phyloP scores from a whole-genome alignment of 2,113 vertebrate genomes.

The Oreochromis tanganicae region DNA sequence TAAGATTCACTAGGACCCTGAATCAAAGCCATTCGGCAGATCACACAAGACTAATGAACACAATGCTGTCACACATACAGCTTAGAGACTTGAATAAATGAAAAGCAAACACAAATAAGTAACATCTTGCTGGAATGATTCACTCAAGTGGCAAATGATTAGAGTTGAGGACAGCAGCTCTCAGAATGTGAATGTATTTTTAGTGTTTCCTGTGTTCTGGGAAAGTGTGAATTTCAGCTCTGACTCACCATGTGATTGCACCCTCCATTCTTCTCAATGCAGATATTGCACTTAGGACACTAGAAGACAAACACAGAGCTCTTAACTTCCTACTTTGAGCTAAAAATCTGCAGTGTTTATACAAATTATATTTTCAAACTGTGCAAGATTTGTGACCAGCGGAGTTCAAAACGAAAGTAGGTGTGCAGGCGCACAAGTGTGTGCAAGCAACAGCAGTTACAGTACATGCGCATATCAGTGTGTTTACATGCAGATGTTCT shows the following conservation, averaged over 20 bases:
- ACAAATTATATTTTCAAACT: neutral
- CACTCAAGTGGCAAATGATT: neutral
- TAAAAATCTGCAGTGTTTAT: neutral
- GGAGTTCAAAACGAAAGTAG: neutral
- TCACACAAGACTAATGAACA: neutral
- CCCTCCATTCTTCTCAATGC: constrained; percentile 99
- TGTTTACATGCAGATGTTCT: constrained; percentile 26
- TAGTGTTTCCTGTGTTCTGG: neutral
- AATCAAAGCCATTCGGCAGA: neutral
- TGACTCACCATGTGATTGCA: constrained; percentile 99
- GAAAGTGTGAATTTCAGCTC: neutral
- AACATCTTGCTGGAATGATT: neutral
- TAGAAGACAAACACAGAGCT: constrained; percentile 44
- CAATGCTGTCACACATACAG: neutral
- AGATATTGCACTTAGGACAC: constrained; percentile 99
- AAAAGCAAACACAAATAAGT: neutral
- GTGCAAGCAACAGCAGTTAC: neutral
- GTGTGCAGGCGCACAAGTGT: neutral
- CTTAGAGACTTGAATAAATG: neutral
- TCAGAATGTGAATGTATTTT: neutral
- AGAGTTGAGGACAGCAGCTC: neutral
- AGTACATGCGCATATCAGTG: neutral
- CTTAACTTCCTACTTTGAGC: neutral
- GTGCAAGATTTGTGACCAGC: neutral
- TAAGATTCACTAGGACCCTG: neutral